These are phyloP conservation scores for Dipodomys ordii DNA, from an alignment of 2,113 vertebrate genomes.

Conservation along the genomic window DNA sequence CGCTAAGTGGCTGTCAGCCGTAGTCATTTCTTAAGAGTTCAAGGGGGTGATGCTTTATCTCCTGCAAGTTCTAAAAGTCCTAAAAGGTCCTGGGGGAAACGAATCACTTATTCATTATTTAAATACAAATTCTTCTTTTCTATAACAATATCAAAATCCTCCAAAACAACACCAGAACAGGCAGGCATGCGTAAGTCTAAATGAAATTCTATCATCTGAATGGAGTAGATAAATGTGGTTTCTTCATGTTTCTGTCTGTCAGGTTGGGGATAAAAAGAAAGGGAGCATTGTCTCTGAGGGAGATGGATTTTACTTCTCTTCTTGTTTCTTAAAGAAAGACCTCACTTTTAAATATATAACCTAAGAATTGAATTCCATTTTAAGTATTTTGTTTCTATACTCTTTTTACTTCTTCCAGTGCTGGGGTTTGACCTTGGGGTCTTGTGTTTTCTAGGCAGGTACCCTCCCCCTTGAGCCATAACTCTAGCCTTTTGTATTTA, in stretches of 20 bases:
- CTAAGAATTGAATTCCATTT: neutral
- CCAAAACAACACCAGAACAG: neutral
- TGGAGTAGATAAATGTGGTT: neutral
- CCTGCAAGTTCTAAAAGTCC: slow-evolving; percentile 66
- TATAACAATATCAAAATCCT: slow-evolving; percentile 9
- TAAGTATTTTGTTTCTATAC: slow-evolving; percentile 3
- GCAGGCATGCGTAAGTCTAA: neutral
- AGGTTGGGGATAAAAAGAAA: neutral
- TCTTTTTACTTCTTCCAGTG: neutral
- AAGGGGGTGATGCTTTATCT: slow-evolving; percentile 68
- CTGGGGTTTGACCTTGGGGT: too few species aligned
- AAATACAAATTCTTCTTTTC: too few species aligned
- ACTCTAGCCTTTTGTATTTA: too few species aligned
- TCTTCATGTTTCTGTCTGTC: neutral
- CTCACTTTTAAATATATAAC: slow-evolving; percentile 7
- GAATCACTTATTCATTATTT: neutral
- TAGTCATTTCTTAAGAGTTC: slow-evolving; percentile 35
- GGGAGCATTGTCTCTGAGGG: neutral
- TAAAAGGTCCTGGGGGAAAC: slow-evolving; percentile 33
- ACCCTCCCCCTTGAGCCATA: too few species aligned
- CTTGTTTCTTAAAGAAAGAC: neutral
- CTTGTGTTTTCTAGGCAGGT: too few species aligned
- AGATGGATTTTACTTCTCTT: slow-evolving; percentile 16
- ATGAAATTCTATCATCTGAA: neutral
- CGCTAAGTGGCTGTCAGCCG: slow-evolving; percentile 65